These are phyloP conservation scores for Chlorops oryzae DNA, from an alignment of 1,140 invertebrate species.

Conservation along the genomic window DNA sequence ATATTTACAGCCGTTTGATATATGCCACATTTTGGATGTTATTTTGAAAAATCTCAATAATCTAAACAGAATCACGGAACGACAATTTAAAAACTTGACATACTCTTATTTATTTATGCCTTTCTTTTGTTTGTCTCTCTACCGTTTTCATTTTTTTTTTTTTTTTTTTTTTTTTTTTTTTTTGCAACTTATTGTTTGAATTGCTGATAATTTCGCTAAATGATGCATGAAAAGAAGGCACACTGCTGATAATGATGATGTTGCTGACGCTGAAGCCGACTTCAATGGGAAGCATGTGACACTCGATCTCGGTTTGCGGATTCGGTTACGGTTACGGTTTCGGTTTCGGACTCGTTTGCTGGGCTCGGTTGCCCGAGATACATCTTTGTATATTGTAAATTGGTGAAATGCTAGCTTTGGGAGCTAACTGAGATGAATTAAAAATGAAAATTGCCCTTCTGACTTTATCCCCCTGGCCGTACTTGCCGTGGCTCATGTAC, in stretches of 20 bases:
- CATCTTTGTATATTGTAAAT: not conserved
- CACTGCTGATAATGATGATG: not conserved
- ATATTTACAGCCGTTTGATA: too few species aligned
- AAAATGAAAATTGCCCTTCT: not conserved
- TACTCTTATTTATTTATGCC: too few species aligned
- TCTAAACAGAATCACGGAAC: too few species aligned
- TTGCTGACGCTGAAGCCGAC: too few species aligned
- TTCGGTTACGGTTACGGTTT: too few species aligned
- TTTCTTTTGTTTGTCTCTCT: too few species aligned
- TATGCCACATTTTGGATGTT: too few species aligned
- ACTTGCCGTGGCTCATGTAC: constrained; percentile 12
- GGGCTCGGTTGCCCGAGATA: not conserved
- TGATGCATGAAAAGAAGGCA: not conserved
- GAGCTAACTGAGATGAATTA: not conserved
- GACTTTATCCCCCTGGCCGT: constrained; percentile 8
- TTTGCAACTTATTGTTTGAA: not conserved
- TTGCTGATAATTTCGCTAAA: not conserved
- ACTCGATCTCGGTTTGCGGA: too few species aligned
- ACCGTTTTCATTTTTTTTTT: not conserved
- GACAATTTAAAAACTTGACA: too few species aligned
- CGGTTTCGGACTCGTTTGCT: too few species aligned
- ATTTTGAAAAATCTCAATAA: too few species aligned
- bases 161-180: constrained; percentile 3
- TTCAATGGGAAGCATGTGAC: too few species aligned
- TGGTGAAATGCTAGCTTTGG: not conserved